Base-by-base conservation (phyloP, 2,888 invertebrate genomes). In the Epinotia ramella region DNA sequence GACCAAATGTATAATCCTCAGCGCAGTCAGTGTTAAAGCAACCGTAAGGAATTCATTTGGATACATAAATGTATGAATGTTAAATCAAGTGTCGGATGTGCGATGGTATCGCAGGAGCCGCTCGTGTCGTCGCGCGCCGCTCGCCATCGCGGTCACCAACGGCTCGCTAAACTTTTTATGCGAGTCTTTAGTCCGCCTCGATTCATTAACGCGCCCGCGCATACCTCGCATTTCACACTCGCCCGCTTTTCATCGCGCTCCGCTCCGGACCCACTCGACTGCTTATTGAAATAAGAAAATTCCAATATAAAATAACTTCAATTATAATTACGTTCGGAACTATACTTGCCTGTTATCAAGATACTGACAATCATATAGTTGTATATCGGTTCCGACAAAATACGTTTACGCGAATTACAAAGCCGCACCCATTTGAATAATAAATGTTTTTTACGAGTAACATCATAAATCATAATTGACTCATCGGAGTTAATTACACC, bases 121-220 rank as follows among this genome's bases (percentile, higher is more conserved):
- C 53, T 53, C 53, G n/a, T 7, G 13, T 66, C 56, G 91, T 91
- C 86, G 85, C 92, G 92, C 92, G 85, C 84, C 86, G 86, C 77
- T 89, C 89, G 86, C 72, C 88, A 93, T 91, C 84, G 87, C 90
- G 92, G 92, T 67, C 77, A 73, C 80, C 91, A 86, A 79, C 75
- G 77, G 77, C 77, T 75, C 77, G 78, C 78, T 79, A 40, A 53
- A 28, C 78, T 79, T 81, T 80, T 79, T 80, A 79, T 79, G 73
- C 78, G 73, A 70, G 77, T 77, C 76, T 77, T 76, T 76, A 78
- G 78, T 57, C 69, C 76, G 77, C 79, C 81, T 81, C 81, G 81
- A 82, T 83, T 83, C 82, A 84, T 84, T 83, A 84, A 89, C 88
- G 88, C 86, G 85, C 86, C 88, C 86, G 82, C 86, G 89, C 88